Base-by-base conservation (phyloP, 2,888 invertebrate genomes). In the Rotaria sp. region DNA sequence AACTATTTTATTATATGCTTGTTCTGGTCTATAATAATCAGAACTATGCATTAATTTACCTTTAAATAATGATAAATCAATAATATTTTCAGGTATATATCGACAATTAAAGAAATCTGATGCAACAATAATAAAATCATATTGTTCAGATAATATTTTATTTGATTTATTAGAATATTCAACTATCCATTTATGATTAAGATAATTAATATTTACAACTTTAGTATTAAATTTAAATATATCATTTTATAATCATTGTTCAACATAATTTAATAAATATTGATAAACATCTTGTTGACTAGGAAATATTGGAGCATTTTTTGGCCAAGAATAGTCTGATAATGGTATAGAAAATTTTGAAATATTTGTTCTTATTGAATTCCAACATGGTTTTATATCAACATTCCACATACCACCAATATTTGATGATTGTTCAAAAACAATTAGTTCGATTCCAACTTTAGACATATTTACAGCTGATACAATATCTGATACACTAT, bases 241-340 rank as follows among this genome's bases (percentile, higher is more conserved):
- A 48, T 52, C 74, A 15, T 50, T 26, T 24, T 74, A 18, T 41
- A 30, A 48, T 13, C 41, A 85, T 45, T 75, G 75, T 50, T 74
- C 38, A 21, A 48, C 59, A 75, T 85, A 87, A 55, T 38, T 30
- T n/a, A 24, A 57, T 11, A 85, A 80, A 67, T 87, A 87, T 59
- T 18, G 11, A 11, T 75, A 74, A 8, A 87, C 85, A 8, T 85
- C 84, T 41, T 41, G 26, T 26, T 84, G 57, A 59, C 55, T 85
- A 0, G 75, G 87, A 35, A 87, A 59, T 41, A 85, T 21, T 18
- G 18, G 21, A 10, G 30, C 45, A 38, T 85, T 30, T 35, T 67
- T 80, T 13, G 87, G 80, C 87, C 87, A 87, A 8, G 87, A 26
- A 87, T 18, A 80, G 48, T 87, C 85, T 0, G 86, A 75, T 67